A percentile compares a stretch with the other conserved stretches of the same genome.
Conservation (phyloP, 2,113 vertebrate species). For the Paralichthys olivaceus region DNA sequence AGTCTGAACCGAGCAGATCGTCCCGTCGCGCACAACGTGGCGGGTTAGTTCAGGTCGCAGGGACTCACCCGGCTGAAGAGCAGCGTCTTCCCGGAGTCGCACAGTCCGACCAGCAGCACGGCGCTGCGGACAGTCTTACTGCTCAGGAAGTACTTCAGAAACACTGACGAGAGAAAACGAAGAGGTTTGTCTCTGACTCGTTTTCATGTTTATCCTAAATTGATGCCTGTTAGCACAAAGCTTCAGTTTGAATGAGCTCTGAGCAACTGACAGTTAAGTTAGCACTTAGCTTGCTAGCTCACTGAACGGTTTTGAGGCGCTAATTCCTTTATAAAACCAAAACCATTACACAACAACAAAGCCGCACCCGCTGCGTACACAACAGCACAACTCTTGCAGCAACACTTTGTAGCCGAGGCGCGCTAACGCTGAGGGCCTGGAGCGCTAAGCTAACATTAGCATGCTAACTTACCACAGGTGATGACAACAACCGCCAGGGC, state of each 20-base stretch:
- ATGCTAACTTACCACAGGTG: constrained; percentile 76
- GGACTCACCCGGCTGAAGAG: constrained; percentile 80
- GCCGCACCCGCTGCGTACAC: neutral
- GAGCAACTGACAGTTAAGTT: constrained; percentile 1
- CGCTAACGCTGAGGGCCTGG: constrained; percentile 9
- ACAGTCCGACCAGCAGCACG: constrained; percentile 81
- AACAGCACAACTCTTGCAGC: neutral
- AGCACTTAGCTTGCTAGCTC: constrained; percentile 20
- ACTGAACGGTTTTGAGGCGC: neutral
- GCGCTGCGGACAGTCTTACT: constrained; percentile 78
- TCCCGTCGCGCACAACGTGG: constrained; percentile 5
- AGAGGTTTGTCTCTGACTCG: neutral
- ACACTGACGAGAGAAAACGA: constrained; percentile 59
- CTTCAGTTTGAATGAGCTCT: constrained; percentile 2
- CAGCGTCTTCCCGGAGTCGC: constrained; percentile 84
- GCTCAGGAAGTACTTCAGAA: constrained; percentile 79
- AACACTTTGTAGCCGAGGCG: neutral
- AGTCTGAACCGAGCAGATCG: neutral
- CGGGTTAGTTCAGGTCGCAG: neutral
- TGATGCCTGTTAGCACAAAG: neutral
- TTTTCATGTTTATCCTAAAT: neutral
- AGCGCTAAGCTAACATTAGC: constrained; percentile 31
- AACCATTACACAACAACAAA: neutral
- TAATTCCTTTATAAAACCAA: rapidly evolving
- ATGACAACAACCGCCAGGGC: constrained; percentile 77